Conservation (phyloP, 2,888 invertebrate genomes). For the Bhutanitis thaidina region DNA sequence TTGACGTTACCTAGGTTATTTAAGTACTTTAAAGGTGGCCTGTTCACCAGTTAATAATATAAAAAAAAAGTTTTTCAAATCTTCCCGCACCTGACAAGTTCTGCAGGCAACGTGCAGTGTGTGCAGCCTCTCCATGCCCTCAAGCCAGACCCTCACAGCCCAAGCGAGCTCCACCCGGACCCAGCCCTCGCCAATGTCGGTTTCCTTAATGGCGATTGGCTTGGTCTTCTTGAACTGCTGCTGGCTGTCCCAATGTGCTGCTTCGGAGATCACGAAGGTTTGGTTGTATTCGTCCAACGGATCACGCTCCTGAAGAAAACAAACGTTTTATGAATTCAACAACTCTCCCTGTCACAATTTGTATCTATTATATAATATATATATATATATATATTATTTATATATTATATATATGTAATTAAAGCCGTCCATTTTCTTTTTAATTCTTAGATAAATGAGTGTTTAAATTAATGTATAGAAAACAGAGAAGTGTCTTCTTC, state of each 20-base stretch:
- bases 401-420: no score
- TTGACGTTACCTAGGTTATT: no score
- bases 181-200: slow-evolving; percentile 89
- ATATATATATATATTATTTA: no score
- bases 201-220: slow-evolving; percentile 88
- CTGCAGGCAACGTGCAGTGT: slow-evolving; percentile 88
- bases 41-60: no score
- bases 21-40: no score
- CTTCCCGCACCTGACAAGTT: slow-evolving; percentile 81
- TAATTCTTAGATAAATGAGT: no score
- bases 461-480: no score
- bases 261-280: slow-evolving; percentile 88
- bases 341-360: no score
- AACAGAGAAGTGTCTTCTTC: no score
- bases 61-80: background rate
- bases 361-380: no score
- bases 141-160: slow-evolving; percentile 88
- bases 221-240: slow-evolving; percentile 88
- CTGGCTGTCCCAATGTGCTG: slow-evolving; percentile 86
- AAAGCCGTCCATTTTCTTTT: no score
- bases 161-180: slow-evolving; percentile 88
- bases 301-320: slow-evolving; percentile 70
- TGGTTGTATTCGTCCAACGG: slow-evolving; percentile 84
- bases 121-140: slow-evolving; percentile 83
- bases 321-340: no score